Evolutionary conservation across 2,888 invertebrate genomes (phyloP).

Genomic region (Tuta absoluta): DNA sequence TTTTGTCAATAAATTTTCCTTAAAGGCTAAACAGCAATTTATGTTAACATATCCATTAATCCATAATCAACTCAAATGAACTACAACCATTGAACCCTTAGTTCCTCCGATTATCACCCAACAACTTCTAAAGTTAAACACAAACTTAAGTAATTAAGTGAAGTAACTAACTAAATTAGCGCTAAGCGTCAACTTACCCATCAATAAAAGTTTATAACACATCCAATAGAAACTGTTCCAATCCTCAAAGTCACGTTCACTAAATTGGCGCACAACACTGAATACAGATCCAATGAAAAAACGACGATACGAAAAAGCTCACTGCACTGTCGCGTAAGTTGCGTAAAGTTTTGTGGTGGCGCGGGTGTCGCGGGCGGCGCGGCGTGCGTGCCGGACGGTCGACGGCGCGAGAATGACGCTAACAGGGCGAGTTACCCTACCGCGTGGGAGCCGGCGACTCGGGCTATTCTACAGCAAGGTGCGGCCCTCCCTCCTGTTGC

Average conservation of each 20-base stretch:
- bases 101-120: background rate
- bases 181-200: slow-evolving; percentile 39
- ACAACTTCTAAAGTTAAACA: slow-evolving; percentile 11
- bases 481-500: slow-evolving; percentile 58
- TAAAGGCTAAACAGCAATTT: too few species aligned
- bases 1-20: background rate
- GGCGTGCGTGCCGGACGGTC: slow-evolving; percentile 34
- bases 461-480: slow-evolving; percentile 20
- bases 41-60: too few species aligned
- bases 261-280: slow-evolving; percentile 30
- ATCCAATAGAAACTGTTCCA: slow-evolving; percentile 36
- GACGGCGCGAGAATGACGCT: slow-evolving; percentile 43
- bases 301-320: too few species aligned
- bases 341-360: slow-evolving; percentile 49
- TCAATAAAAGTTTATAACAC: slow-evolving; percentile 35
- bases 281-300: slow-evolving; percentile 52
- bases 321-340: slow-evolving; percentile 42
- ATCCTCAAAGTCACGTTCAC: slow-evolving; percentile 37
- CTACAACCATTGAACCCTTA: too few species aligned
- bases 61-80: too few species aligned
- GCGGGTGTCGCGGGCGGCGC: slow-evolving; percentile 24
- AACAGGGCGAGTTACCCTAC: slow-evolving; percentile 25
- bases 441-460: background rate
- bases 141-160: slow-evolving; percentile 22
- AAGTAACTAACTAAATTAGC: slow-evolving; percentile 18